Evolutionary conservation across 2,113 vertebrate genomes (phyloP), one percentile per base, ranked within the genome.

Genomic region (Coturnix japonica): DNA sequence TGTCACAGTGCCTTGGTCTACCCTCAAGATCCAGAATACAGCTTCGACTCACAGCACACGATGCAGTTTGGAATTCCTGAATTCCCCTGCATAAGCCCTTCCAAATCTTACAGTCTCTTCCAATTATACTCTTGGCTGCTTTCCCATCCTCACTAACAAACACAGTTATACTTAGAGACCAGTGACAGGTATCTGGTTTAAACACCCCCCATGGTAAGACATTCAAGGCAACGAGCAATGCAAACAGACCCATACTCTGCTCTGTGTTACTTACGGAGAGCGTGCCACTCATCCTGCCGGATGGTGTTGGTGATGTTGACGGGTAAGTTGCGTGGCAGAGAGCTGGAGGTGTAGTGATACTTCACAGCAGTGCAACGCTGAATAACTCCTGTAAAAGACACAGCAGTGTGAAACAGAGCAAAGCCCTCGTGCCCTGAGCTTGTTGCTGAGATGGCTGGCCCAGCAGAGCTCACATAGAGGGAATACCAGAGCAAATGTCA

Each of bases 311-410:
- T 99, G 91, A 99, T 97, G 85, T 99, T 98, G 95, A 98, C 89
- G 31, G 98, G 98, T 61, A 99, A 97, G 85, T 98, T 98, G 84
- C 97, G 97, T 87, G 98, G 98, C 95, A 99, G 96, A 47, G 96
- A 97, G 75, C 98, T 98, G 46, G 98, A 99, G 75, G 98, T 98
- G 98, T 99, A 99, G 97, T 99, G 98, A 96, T 99, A 99, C 96
- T 98, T 98, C 92, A 99, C 98, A 90, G 97, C 97, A 21, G 97
- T 98, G 95, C 98, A 99, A 79, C 98, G 98, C 90, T 97, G 97
- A 94, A 99, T 97, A 87, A 99, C 96, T 54, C 98, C 98, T 98
- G 96, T 14, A 84, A 96, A 47, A 90, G 76, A 95, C 65, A 95
- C 20, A 65, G 1, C 25, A 11, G 65, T 10, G 51, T 88, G 60